Conservation (phyloP, 1,140 invertebrate genomes). For the Cotesia chilonis region DNA sequence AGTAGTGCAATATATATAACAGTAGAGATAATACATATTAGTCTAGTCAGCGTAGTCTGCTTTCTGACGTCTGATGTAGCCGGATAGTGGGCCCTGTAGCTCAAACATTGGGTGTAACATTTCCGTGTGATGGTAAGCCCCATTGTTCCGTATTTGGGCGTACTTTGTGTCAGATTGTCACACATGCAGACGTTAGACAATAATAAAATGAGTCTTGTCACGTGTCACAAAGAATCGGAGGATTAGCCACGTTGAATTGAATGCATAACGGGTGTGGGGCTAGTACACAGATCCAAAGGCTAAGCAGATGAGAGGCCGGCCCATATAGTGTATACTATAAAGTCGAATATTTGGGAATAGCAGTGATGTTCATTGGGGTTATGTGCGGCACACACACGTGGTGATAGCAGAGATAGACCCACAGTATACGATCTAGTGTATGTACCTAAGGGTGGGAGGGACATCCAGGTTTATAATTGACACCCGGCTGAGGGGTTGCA, state of each 20-base stretch:
- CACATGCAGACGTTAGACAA: conserved; percentile 20
- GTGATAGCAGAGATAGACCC: conserved; percentile 21
- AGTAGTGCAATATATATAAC: too few species aligned
- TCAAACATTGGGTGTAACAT: conserved; percentile 25
- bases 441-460: conserved; percentile 28
- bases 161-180: conserved; percentile 3
- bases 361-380: conserved; percentile 2
- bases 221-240: conserved; percentile 15
- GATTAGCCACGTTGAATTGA: conserved; percentile 36
- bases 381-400: conserved; percentile 16
- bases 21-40: too few species aligned
- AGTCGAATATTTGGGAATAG: conserved; percentile 34
- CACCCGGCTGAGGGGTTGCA: conserved; percentile 37
- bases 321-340: conserved; percentile 2
- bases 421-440: not conserved
- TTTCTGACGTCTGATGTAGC: too few species aligned
- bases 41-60: too few species aligned
- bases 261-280: conserved; percentile 13
- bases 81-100: not conserved
- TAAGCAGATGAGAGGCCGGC: not conserved
- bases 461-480: conserved; percentile 44
- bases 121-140: not conserved
- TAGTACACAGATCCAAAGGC: too few species aligned
- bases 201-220: conserved; percentile 32
- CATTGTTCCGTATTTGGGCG: not conserved